These are phyloP conservation scores for Mustela nigripes DNA, from an alignment of 2,113 vertebrate species.

Conservation along the genomic window DNA sequence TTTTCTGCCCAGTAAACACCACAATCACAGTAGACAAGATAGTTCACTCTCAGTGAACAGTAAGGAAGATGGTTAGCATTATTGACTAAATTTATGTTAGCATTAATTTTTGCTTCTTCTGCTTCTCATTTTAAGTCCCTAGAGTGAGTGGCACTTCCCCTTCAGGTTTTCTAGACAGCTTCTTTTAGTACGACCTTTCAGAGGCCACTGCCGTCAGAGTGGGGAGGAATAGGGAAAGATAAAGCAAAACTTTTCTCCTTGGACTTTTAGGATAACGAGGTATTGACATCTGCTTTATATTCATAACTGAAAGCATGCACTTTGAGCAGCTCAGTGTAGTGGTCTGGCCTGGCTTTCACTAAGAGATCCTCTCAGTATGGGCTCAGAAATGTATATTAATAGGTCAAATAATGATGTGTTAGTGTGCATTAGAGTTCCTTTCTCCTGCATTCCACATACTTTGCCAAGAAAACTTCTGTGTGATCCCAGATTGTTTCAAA, in stretches of 20 bases:
- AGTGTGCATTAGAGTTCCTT: neutral
- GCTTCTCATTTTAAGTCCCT: neutral
- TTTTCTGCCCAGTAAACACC: neutral
- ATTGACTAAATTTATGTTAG: neutral
- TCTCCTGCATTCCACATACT: neutral
- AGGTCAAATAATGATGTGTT: neutral
- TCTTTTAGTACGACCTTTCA: neutral
- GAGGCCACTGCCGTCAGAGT: neutral
- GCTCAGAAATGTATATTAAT: neutral
- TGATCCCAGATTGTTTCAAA: neutral
- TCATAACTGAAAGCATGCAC: neutral
- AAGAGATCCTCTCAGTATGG: neutral
- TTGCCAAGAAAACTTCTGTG: slow-evolving; percentile 13
- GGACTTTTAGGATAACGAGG: neutral
- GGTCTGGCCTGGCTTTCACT: neutral
- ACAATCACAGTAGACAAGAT: neutral
- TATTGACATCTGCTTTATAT: neutral
- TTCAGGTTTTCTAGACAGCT: neutral
- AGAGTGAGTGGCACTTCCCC: neutral
- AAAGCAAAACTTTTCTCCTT: neutral
- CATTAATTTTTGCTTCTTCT: neutral
- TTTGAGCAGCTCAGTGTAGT: neutral
- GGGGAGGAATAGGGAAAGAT: rapidly evolving
- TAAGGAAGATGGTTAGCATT: neutral
- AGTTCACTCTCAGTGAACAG: neutral